Conservation (phyloP, 1,140 invertebrate genomes). For the Luehdorfia chinensis region DNA sequence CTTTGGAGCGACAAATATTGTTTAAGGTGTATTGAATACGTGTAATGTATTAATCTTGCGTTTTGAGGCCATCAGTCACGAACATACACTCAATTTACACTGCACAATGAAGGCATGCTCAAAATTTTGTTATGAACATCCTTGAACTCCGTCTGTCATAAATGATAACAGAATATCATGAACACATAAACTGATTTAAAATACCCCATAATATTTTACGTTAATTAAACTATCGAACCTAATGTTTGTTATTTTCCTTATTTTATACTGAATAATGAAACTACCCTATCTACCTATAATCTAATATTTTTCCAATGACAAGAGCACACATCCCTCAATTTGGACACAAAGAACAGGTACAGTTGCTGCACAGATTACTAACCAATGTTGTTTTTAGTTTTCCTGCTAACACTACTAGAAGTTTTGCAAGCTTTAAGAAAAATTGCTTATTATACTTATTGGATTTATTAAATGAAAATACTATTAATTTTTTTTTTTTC, state of each 20-base stretch:
- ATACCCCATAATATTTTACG: conserved; percentile 12
- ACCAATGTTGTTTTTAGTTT: conserved; percentile 28
- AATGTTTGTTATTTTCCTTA: conserved; percentile 20
- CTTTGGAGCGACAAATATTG: conserved; percentile 30
- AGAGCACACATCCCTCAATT: conserved; percentile 19
- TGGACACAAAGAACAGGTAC: conserved; percentile 15
- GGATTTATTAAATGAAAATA: background rate
- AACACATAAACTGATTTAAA: conserved; percentile 8
- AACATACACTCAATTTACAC: conserved; percentile 40
- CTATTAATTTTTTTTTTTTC: too few species aligned
- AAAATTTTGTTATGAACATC: conserved; percentile 49
- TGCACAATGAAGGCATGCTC: conserved; percentile 67
- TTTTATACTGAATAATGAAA: background rate
- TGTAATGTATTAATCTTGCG: conserved; percentile 21
- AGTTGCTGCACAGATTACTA: conserved; percentile 31
- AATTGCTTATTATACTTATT: conserved; percentile 16
- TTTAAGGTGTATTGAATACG: conserved; percentile 20
- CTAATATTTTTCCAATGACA: conserved; percentile 10
- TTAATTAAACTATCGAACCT: conserved; percentile 17
- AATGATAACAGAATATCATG: conserved; percentile 19
- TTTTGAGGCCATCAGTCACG: conserved; percentile 21
- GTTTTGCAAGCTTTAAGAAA: conserved; percentile 54
- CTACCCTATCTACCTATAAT: conserved; percentile 3
- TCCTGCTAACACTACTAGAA: conserved; percentile 46
- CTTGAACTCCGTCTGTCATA: conserved; percentile 33